Evolutionary conservation across 2,888 invertebrate species (phyloP).

Genomic region (Apodemia duryi): DNA sequence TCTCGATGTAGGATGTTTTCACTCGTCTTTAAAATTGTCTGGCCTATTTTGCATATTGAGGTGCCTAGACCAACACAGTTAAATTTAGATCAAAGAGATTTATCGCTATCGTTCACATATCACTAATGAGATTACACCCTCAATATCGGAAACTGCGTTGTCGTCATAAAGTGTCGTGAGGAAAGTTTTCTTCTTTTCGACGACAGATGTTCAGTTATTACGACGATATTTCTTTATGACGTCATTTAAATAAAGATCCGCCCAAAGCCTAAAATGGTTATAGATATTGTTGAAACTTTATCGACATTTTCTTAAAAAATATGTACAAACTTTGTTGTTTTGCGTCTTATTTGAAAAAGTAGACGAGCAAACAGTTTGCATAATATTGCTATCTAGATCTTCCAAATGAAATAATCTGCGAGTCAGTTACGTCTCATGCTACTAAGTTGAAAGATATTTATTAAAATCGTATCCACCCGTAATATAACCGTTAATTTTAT

Average conservation of each 20-base stretch:
- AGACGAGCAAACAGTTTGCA: slow-evolving; percentile 1
- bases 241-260: slow-evolving; percentile 65
- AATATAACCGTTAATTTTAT: neutral
- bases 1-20: too few relatives aligned
- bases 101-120: slow-evolving; percentile 12
- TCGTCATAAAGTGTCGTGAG: slow-evolving; percentile 58
- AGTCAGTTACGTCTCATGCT: neutral
- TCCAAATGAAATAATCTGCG: neutral
- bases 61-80: too few relatives aligned
- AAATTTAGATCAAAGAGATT: neutral
- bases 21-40: too few relatives aligned
- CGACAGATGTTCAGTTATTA: slow-evolving; percentile 68
- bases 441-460: neutral
- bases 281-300: slow-evolving; percentile 44
- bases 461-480: neutral
- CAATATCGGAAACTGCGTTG: slow-evolving; percentile 55
- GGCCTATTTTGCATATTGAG: too few relatives aligned
- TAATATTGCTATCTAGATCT: neutral
- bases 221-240: slow-evolving; percentile 64
- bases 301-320: slow-evolving; percentile 35
- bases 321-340: slow-evolving; percentile 11
- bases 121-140: slow-evolving; percentile 27
- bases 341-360: neutral
- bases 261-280: slow-evolving; percentile 47
- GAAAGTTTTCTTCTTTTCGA: slow-evolving; percentile 61